These are phyloP conservation scores for Zaprionus taronus DNA, from an alignment of 1,140 invertebrate species.

Conservation along the genomic window DNA sequence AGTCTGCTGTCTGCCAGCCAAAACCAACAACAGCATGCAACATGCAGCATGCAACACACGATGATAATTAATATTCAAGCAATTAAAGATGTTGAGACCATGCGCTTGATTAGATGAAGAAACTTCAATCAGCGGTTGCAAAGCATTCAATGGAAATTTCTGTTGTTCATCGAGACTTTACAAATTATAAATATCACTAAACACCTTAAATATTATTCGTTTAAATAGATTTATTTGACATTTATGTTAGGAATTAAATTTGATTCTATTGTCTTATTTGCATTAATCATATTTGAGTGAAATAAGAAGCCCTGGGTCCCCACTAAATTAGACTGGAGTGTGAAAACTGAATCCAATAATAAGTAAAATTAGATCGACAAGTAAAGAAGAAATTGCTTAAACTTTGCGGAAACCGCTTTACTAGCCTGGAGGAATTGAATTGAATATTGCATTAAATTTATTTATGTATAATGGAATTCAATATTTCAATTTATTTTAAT, in stretches of 20 bases:
- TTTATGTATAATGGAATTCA: neutral
- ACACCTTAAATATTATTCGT: neutral
- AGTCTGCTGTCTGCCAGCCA: slow-evolving; percentile 15
- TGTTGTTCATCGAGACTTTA: neutral
- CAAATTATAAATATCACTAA: neutral
- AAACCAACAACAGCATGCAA: slow-evolving; percentile 60
- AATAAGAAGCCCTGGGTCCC: too few species aligned
- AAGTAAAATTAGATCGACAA: neutral
- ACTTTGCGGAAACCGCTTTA: too few species aligned
- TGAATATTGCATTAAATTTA: too few species aligned
- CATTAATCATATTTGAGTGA: neutral
- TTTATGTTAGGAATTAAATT: neutral
- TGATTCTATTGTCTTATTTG: neutral
- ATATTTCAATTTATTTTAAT: neutral
- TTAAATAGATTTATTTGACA: neutral
- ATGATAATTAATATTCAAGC: slow-evolving; percentile 75
- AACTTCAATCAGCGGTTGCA: neutral
- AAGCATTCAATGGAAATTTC: neutral
- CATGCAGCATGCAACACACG: slow-evolving; percentile 32
- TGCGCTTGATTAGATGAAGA: slow-evolving; percentile 12
- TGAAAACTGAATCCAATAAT: neutral
- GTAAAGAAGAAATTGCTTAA: neutral
- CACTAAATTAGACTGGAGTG: too few species aligned
- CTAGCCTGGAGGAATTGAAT: too few species aligned
- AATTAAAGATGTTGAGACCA: slow-evolving; percentile 44